Conservation (phyloP, 2,888 invertebrate species). For the Lacanobia wlatinum region DNA sequence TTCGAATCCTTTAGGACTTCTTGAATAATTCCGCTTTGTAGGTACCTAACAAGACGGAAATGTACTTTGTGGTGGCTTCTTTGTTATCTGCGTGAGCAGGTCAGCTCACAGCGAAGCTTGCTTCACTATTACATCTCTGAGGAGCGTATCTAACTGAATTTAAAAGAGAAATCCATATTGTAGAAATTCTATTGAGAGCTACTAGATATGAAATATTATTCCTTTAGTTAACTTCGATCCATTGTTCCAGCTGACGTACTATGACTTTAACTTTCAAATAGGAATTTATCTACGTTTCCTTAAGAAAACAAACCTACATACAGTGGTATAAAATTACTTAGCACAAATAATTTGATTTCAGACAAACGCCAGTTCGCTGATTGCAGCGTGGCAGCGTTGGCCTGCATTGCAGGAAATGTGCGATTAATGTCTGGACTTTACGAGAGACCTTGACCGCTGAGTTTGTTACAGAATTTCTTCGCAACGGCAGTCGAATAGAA, state of each 20-base stretch:
- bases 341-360: slow-evolving; percentile 21
- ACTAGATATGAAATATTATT: slow-evolving; percentile 1
- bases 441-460: slow-evolving; percentile 27
- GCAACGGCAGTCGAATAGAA: slow-evolving; percentile 23
- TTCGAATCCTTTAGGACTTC: slow-evolving; percentile 76
- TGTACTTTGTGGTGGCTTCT: slow-evolving; percentile 66
- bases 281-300: neutral
- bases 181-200: slow-evolving; percentile 10
- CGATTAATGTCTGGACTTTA: slow-evolving; percentile 23
- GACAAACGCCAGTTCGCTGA: neutral
- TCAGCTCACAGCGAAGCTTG: slow-evolving; percentile 55
- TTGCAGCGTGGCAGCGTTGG: slow-evolving; percentile 1
- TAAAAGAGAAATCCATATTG: slow-evolving; percentile 36
- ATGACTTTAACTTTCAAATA: slow-evolving; percentile 1
- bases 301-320: neutral
- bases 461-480: slow-evolving; percentile 17
- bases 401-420: slow-evolving; percentile 21
- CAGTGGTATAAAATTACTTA: neutral
- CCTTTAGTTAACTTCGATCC: neutral
- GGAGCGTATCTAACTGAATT: slow-evolving; percentile 34
- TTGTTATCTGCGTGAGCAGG: slow-evolving; percentile 67
- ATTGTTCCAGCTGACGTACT: neutral
- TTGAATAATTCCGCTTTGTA: slow-evolving; percentile 78
- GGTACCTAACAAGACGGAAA: slow-evolving; percentile 71
- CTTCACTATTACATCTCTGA: slow-evolving; percentile 13